Base-by-base conservation (phyloP, 2,113 vertebrate genomes). In the Actenoides lindsayi region DNA sequence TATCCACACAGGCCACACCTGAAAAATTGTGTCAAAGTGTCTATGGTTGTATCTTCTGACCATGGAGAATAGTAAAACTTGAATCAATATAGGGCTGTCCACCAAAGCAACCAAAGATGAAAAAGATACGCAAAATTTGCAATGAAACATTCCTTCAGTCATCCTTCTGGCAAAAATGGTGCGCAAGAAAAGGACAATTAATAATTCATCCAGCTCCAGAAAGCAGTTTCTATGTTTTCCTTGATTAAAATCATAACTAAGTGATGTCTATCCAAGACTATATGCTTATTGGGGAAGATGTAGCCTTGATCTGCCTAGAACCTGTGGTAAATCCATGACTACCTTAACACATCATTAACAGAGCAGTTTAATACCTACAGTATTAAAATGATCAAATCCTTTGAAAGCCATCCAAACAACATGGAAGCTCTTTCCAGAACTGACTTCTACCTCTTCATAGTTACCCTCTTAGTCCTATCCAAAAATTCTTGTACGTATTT, bases 261-360 rank as follows among this genome's bases (percentile, higher is more conserved):
- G 79, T 74, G 8, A 85, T 83, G 41, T 80, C 54, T 90, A 4
- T 53, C 70, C 53, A 90, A 93, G 67, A 80, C 35, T 53, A 42
- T 85, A 30, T 91, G 83, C 77, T 60, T 64, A 39, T 16, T 68
- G 73, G 68, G 68, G 46, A 90, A 90, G 63, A 50, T 30, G 27
- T 68, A 56, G 33, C 51, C 80, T 78, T 93, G 83, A 82, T 94
- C 83, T 94, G 51, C 81, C 30, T 71, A 89, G 77, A 87, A 89
- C 56, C 33, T 60, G 69, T 94, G 48, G 56, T 82, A 95, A 95
- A 94, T 84, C 77, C 73, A 53, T 68, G 73, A 41, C 77, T 87
- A 81, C 69, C 77, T 96, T 87, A 95, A 94, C 94, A 89, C 69
- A n/a, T 91, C 80, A 71, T 94, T 95, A 92, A 92, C 56, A 94